These are phyloP conservation scores for Andrena dorsata DNA, from an alignment of 2,888 invertebrate species.

Conservation along the genomic window DNA sequence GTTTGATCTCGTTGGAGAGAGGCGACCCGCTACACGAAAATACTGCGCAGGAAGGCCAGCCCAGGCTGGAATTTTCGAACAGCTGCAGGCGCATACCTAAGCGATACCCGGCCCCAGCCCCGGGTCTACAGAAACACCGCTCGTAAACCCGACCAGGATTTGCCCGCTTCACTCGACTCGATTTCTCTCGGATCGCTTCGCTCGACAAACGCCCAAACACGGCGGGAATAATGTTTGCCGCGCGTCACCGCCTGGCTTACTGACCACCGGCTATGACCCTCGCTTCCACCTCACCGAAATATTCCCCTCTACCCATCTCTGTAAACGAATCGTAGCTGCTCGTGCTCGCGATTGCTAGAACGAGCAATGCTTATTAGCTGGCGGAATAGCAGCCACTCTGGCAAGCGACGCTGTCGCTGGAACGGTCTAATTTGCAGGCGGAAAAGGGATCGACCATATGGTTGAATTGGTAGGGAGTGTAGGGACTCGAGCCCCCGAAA, in stretches of 20 bases:
- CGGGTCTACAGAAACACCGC: slow-evolving; percentile 48
- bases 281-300: background rate
- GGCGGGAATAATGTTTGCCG: slow-evolving; percentile 12
- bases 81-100: slow-evolving; percentile 77
- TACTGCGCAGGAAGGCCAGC: slow-evolving; percentile 34
- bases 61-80: slow-evolving; percentile 64
- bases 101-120: slow-evolving; percentile 71
- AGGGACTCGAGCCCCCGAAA: background rate
- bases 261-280: background rate
- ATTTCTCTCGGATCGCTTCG: slow-evolving; percentile 6
- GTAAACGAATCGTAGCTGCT: background rate
- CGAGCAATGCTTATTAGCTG: background rate
- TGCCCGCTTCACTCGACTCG: slow-evolving; percentile 13
- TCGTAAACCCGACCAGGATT: slow-evolving; percentile 64
- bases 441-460: slow-evolving; percentile 32
- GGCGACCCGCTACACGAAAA: slow-evolving; percentile 40
- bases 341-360: background rate
- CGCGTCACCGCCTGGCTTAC: slow-evolving; percentile 8
- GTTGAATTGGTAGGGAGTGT: background rate
- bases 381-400: background rate
- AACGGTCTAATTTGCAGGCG: background rate
- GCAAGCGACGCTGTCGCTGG: slow-evolving; percentile 1
- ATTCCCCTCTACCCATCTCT: background rate
- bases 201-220: slow-evolving; percentile 7
- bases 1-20: slow-evolving; percentile 19